phyloP scores from a whole-genome alignment of 1,140 invertebrate genomes.

The Drosophila orosa region DNA sequence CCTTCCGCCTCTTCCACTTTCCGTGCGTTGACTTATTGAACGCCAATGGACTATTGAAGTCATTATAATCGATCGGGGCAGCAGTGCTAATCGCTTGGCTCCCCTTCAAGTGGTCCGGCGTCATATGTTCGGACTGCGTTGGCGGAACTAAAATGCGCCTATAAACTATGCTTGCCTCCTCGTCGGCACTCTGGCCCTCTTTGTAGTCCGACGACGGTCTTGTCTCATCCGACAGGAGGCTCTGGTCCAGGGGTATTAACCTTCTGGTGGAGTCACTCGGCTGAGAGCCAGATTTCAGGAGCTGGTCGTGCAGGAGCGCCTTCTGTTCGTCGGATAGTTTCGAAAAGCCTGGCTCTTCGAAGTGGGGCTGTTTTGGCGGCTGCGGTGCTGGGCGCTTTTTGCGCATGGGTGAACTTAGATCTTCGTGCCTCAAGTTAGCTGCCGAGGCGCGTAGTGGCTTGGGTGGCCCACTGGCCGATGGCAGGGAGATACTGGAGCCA shows the following conservation, averaged over 20 bases:
- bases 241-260: constrained; percentile 67
- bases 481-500: constrained; percentile 62
- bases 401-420: constrained; percentile 48
- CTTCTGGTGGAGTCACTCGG: constrained; percentile 19
- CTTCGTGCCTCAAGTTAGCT: constrained; percentile 9
- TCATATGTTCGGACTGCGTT: constrained; percentile 84
- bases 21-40: constrained; percentile 85
- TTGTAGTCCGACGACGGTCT: constrained; percentile 20
- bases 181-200: constrained; percentile 34
- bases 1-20: constrained; percentile 91
- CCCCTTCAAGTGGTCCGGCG: constrained; percentile 85
- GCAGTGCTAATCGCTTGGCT: constrained; percentile 9
- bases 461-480: constrained; percentile 66
- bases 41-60: constrained; percentile 16
- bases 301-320: constrained; percentile 60
- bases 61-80: constrained; percentile 20
- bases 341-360: constrained; percentile 32
- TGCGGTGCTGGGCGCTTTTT: constrained; percentile 90
- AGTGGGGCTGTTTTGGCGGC: constrained; percentile 85
- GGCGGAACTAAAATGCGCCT: constrained; percentile 64
- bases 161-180: constrained; percentile 60
- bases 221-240: constrained; percentile 43
- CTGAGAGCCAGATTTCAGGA: constrained; percentile 11
- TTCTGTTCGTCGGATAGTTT: constrained; percentile 57
- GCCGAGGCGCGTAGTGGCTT: constrained; percentile 82